Base-by-base conservation (phyloP, 2,797 vertebrate species). In the Pyrocephalus nanus region DNA sequence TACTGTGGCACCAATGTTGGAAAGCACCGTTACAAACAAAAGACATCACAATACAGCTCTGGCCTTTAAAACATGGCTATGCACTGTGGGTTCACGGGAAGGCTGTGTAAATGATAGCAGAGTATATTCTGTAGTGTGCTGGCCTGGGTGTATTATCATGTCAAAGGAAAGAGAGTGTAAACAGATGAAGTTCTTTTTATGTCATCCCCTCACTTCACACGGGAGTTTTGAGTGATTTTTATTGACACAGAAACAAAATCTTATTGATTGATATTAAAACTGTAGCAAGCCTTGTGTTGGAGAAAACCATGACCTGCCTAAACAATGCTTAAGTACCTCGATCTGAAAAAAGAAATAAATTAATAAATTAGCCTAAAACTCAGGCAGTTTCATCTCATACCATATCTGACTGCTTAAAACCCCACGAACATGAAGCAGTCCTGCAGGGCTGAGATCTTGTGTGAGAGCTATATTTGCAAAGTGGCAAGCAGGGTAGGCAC, bases 181-280 rank as follows among this genome's bases (percentile, higher is more conserved):
- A 93, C 27, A 82, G 60, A 83, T 27, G 15, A 13, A 34, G 15
- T 53, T 61, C 26, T 48, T 77, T 43, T 64, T 32, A 29, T 51
- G 60, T 40, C 58, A 85, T 71, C 22, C 18, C 27, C 69, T 81
- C 30, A 47, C 58, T 90, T 90, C 57, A 22, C 66, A 20, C 26
- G 47, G 42, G 20, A 67, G 19, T 90, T 93, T 73, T 86, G 70
- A 78, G 72, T 66, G 45, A 61, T 86, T 70, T 79, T 51, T 80
- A 69, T 66, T 85, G 86, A 62, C 36, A 62, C 8, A 5, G 12
- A 81, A 62, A 51, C 58, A 65, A 94, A 92, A 90, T 89, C 70
- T 45, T 77, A 84, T 58, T 64, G 69, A 80, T 82, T 61, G 55
- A 6, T 80, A 92, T 83, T 88, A 84, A 95, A 84, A 85, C 90